These are phyloP conservation scores for Mechanitis messenoides DNA, from an alignment of 2,888 invertebrate species.

Conservation along the genomic window DNA sequence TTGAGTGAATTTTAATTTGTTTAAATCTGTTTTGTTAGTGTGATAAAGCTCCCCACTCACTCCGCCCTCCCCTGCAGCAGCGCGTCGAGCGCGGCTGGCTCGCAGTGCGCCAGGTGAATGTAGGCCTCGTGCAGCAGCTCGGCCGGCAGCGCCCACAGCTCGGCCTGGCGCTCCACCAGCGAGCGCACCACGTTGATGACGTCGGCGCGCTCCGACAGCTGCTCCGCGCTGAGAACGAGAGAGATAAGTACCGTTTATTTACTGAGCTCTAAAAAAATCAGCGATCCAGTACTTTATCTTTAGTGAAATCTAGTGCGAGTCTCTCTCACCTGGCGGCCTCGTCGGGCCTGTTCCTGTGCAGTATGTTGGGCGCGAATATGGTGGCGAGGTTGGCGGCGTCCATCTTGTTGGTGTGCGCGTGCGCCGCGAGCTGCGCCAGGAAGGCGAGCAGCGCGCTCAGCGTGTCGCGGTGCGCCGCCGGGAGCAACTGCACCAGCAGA, in stretches of 20 bases:
- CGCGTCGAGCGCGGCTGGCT: conserved; percentile 87
- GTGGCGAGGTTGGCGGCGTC: conserved; percentile 94
- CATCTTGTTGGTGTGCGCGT: conserved; percentile 94
- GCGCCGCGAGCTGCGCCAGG: conserved; percentile 84
- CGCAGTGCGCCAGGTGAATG: conserved; percentile 88
- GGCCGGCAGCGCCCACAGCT: conserved; percentile 80
- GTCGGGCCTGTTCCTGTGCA: conserved; percentile 85
- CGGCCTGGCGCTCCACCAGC: conserved; percentile 80
- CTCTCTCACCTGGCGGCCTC: conserved; percentile 46
- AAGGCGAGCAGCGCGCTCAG: conserved; percentile 88
- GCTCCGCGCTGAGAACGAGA: conserved; percentile 71
- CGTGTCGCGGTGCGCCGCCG: conserved; percentile 92
- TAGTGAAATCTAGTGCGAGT: too few species aligned
- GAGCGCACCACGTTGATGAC: conserved; percentile 91
- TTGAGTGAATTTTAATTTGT: too few species aligned
- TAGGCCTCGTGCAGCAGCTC: conserved; percentile 92
- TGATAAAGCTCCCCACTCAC: conserved; percentile 45
- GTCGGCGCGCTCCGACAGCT: conserved; percentile 88
- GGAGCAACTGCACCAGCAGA: conserved; percentile 89
- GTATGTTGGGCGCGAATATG: conserved; percentile 94
- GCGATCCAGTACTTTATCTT: too few species aligned
- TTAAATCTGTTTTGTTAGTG: too few species aligned
- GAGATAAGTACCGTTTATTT: too few species aligned
- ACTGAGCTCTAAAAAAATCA: too few species aligned
- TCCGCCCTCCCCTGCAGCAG: conserved; percentile 73